Evolutionary conservation across 2,888 invertebrate genomes (phyloP).

Genomic region (Alitta virens): DNA sequence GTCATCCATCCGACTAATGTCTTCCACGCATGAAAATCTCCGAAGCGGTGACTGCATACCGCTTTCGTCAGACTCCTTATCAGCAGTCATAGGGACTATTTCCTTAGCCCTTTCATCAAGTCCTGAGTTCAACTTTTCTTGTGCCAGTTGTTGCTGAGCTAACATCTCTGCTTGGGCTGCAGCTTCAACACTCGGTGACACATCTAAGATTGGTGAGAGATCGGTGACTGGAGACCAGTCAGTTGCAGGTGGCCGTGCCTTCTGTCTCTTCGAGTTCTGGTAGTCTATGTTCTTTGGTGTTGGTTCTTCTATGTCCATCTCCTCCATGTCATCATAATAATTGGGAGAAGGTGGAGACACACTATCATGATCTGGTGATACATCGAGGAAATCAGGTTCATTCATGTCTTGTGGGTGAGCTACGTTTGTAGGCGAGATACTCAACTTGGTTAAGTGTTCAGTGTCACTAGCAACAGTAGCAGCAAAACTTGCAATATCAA

Average conservation of each 20-base stretch:
- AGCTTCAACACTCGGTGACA: constrained; percentile 57
- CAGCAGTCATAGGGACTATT: neutral
- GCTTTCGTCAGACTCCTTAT: neutral
- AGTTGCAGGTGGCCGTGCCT: constrained; percentile 45
- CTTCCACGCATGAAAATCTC: constrained; percentile 47
- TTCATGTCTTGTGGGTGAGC: constrained; percentile 26
- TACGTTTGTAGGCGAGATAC: constrained; percentile 48
- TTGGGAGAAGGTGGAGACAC: constrained; percentile 26
- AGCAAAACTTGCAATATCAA: constrained; percentile 54
- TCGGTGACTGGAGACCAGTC: constrained; percentile 59
- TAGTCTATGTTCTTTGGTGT: constrained; percentile 50
- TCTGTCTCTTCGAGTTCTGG: constrained; percentile 51
- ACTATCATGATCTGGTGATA: constrained; percentile 37
- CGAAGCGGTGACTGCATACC: constrained; percentile 29
- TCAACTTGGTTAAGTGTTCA: constrained; percentile 51
- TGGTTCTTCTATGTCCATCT: constrained; percentile 40
- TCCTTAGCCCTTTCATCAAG: neutral
- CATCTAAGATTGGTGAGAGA: constrained; percentile 58
- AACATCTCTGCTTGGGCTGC: constrained; percentile 55
- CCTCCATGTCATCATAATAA: constrained; percentile 38
- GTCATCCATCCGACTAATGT: constrained; percentile 44
- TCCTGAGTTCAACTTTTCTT: neutral
- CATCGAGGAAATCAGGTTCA: constrained; percentile 20
- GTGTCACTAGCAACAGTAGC: constrained; percentile 55
- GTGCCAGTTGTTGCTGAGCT: constrained; percentile 40